Conservation (phyloP, 2,888 invertebrate genomes). For the Agrilus cyanescens region DNA sequence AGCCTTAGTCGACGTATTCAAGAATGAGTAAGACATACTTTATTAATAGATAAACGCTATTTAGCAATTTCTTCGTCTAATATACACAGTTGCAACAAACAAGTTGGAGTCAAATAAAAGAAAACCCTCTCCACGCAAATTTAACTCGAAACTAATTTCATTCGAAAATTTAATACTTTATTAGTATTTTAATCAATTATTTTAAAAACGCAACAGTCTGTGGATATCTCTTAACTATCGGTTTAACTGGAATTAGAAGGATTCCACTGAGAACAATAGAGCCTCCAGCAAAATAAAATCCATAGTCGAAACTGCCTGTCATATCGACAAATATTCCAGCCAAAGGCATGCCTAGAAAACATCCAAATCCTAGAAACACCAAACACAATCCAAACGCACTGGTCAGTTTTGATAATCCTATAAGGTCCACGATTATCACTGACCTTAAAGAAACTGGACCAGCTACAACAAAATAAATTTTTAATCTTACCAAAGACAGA, state of each 20-base stretch:
- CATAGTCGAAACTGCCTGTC: conserved; percentile 18
- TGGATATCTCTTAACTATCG: conserved; percentile 10
- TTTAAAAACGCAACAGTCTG: too few species aligned
- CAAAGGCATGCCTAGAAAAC: conserved; percentile 58
- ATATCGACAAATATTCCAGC: conserved; percentile 25
- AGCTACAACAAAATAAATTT: conserved; percentile 40
- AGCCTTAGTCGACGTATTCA: too few species aligned
- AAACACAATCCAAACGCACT: conserved; percentile 87
- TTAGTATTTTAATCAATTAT: too few species aligned
- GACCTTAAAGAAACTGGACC: conserved; percentile 64
- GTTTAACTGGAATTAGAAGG: conserved; percentile 24
- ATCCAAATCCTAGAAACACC: conserved; percentile 85
- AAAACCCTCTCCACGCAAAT: too few species aligned
- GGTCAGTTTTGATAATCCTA: conserved; percentile 83
- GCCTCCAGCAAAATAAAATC: conserved; percentile 26
- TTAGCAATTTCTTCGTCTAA: too few species aligned
- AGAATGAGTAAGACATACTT: too few species aligned
- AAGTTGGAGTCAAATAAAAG: too few species aligned
- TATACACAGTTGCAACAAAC: too few species aligned
- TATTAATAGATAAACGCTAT: too few species aligned
- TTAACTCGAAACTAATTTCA: too few species aligned
- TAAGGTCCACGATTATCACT: conserved; percentile 75
- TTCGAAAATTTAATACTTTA: too few species aligned
- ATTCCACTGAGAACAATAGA: conserved; percentile 23
- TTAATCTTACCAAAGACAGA: too few species aligned